A percentile compares a stretch with the other conserved stretches of the same genome.
phyloP scores from a whole-genome alignment of 2,797 vertebrate species.

The Pteropus rufus region DNA sequence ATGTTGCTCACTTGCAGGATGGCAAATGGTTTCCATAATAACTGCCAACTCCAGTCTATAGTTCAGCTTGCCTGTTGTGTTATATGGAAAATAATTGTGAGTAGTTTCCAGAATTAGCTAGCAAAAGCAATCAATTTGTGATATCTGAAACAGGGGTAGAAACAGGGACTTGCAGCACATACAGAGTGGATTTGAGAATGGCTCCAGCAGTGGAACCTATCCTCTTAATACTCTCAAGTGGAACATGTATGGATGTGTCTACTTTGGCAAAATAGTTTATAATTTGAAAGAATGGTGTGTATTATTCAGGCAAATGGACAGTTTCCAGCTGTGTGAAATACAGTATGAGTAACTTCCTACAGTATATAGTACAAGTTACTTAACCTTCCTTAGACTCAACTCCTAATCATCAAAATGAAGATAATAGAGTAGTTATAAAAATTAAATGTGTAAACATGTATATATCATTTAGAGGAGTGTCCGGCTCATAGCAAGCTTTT shows the following conservation, averaged over 20 bases:
- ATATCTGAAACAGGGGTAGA: neutral
- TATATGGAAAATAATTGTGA: neutral
- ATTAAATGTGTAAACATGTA: neutral
- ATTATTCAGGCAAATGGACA: neutral
- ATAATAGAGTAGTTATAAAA: neutral
- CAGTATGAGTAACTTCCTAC: neutral
- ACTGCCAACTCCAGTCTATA: neutral
- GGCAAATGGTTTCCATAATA: neutral
- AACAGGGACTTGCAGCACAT: neutral
- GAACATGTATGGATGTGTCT: neutral
- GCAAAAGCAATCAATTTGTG: neutral
- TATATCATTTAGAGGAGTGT: neutral
- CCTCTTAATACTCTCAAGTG: neutral
- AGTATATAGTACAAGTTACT: neutral
- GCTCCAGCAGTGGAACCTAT: neutral
- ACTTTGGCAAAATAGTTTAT: neutral
- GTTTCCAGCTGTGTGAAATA: neutral
- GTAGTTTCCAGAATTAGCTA: neutral
- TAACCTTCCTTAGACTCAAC: neutral
- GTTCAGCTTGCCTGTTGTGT: neutral
- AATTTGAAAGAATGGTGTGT: neutral
- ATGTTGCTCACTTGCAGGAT: neutral
- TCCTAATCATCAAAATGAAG: neutral
- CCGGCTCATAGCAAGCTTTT: neutral
- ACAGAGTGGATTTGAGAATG: neutral